These are phyloP conservation scores for Lithosia quadra DNA, from an alignment of 2,888 invertebrate species.

Conservation along the genomic window DNA sequence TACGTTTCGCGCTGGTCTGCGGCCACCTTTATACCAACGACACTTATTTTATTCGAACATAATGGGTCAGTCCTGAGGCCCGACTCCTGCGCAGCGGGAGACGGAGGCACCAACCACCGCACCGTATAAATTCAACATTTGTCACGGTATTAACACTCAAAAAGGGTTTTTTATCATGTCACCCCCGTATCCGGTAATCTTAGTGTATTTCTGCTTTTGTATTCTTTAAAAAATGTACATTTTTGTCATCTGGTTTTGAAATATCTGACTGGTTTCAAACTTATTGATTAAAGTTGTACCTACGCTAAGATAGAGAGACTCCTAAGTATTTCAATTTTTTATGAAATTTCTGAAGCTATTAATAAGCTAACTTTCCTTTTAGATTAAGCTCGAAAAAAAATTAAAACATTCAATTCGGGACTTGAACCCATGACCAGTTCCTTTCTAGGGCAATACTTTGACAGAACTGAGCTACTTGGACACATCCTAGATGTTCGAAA, in stretches of 20 bases:
- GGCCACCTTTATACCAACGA: conserved; percentile 35
- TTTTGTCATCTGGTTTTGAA: conserved; percentile 18
- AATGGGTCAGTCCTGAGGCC: conserved; percentile 60
- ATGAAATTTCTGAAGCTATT: too few species aligned
- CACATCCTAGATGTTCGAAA: too few species aligned
- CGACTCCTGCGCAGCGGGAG: conserved; percentile 72
- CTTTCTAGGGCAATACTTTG: too few species aligned
- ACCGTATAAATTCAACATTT: conserved; percentile 85
- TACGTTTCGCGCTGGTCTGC: conserved; percentile 47
- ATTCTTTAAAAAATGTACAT: conserved; percentile 15
- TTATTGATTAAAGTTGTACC: conserved; percentile 10
- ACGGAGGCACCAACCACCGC: conserved; percentile 67
- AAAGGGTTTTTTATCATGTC: conserved; percentile 85
- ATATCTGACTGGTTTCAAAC: conserved; percentile 8
- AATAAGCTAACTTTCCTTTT: too few species aligned
- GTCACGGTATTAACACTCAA: conserved; percentile 86
- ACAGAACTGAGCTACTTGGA: too few species aligned
- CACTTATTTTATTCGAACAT: conserved; percentile 56
- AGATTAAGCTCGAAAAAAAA: too few species aligned
- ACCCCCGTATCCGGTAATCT: conserved; percentile 83
- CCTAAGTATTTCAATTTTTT: not conserved
- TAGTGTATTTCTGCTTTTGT: conserved; percentile 69
- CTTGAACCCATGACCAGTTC: too few species aligned
- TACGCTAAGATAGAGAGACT: not conserved
- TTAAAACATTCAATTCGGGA: too few species aligned